A percentile compares a stretch with the other conserved stretches of the same genome.
phyloP scores from a whole-genome alignment of 2,797 vertebrate species.

The Anguilla pacifica region DNA sequence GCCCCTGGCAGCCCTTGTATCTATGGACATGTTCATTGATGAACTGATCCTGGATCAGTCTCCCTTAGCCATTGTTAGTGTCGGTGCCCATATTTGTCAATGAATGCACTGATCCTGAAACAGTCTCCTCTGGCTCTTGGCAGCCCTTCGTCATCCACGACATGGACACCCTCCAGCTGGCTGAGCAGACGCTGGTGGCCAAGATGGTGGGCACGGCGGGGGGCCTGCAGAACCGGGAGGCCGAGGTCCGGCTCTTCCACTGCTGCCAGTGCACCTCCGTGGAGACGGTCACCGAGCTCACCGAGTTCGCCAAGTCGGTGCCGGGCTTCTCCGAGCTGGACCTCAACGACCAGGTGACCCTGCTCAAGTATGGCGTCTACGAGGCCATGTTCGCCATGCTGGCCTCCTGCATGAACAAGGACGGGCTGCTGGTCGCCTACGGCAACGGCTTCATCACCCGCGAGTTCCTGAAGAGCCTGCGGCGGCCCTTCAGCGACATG shows the following conservation, averaged over 20 bases:
- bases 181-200: slow-evolving; percentile 83
- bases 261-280: slow-evolving; percentile 85
- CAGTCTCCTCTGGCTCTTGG: slow-evolving; percentile 20
- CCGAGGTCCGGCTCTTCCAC: slow-evolving; percentile 84
- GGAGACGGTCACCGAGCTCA: slow-evolving; percentile 83
- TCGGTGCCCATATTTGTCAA: neutral
- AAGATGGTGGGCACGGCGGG: slow-evolving; percentile 73
- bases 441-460: slow-evolving; percentile 93
- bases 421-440: slow-evolving; percentile 82
- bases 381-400: slow-evolving; percentile 88
- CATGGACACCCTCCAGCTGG: slow-evolving; percentile 85
- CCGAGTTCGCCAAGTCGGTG: slow-evolving; percentile 86
- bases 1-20: neutral
- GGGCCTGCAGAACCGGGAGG: slow-evolving; percentile 81
- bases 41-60: neutral
- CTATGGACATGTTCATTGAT: neutral
- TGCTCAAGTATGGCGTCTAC: slow-evolving; percentile 83
- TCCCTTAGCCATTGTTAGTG: neutral
- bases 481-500: slow-evolving; percentile 94
- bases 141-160: slow-evolving; percentile 87
- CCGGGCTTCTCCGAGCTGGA: slow-evolving; percentile 81
- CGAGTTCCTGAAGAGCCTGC: slow-evolving; percentile 91
- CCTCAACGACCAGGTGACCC: slow-evolving; percentile 84
- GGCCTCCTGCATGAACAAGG: slow-evolving; percentile 87
- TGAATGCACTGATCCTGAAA: neutral